phyloP scores from a whole-genome alignment of 2,888 invertebrate genomes.

The Andrena flavipes region DNA sequence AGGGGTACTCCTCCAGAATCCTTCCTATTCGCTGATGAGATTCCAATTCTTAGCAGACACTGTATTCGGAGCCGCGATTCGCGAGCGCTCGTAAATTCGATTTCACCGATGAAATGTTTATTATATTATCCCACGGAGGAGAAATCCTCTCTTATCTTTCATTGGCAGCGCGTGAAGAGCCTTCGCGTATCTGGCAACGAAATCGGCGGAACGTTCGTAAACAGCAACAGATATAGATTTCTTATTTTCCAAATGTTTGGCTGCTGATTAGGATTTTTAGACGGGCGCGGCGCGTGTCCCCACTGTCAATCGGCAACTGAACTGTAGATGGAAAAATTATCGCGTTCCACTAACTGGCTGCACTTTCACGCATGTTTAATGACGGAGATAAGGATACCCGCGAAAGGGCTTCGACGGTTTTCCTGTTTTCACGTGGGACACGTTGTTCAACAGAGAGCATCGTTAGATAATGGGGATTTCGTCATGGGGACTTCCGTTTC shows the following conservation, averaged over 20 bases:
- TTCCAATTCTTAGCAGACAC: neutral
- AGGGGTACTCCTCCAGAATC: neutral
- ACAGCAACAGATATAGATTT: neutral
- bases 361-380: slow-evolving; percentile 67
- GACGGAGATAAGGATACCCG: slow-evolving; percentile 53
- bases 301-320: slow-evolving; percentile 22
- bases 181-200: neutral
- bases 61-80: neutral
- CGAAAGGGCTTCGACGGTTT: slow-evolving; percentile 30
- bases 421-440: neutral
- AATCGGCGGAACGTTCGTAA: neutral
- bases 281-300: neutral
- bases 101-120: slow-evolving; percentile 4
- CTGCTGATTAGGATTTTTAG: neutral
- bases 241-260: too few relatives aligned
- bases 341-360: slow-evolving; percentile 54
- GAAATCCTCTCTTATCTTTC: slow-evolving; percentile 3
- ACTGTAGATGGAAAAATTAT: slow-evolving; percentile 58
- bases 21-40: neutral
- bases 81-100: neutral
- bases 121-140: neutral
- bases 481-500: slow-evolving; percentile 27
- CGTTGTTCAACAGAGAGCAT: slow-evolving; percentile 17
- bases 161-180: neutral
- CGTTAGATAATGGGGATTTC: slow-evolving; percentile 7